Base-by-base conservation (phyloP, 1,140 invertebrate species). In the Micrasema minimum region DNA sequence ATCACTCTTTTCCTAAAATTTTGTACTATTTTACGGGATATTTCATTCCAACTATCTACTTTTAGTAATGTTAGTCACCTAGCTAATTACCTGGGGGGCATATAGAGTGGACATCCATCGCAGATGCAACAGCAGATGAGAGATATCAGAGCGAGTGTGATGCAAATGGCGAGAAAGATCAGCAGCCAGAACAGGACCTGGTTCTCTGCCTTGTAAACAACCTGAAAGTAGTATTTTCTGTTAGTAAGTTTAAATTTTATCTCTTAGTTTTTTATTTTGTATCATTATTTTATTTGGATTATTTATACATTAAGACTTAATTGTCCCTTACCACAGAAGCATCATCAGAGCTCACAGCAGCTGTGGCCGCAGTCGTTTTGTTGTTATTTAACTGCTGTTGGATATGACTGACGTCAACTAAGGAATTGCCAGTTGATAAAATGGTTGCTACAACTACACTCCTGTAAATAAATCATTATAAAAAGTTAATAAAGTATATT, bases 111-210 rank as follows among this genome's bases (percentile, higher is more conserved):
- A 82, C 93, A 95, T 72, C 90, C 89, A 74, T 90, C 88, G 78
- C 92, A 93, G 62, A 93, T 89, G 77, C 92, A 94, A 80, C 93
- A 94, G 20, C 91, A 84, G 57, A 94, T 88, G 37, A 93, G 79
- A 26, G 89, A 85, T 41, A 93, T 80, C 37, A 93, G 86, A n/a
- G 90, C 88, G 14, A 93, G 67, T 0, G 92, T 85, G 50, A 93
- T 85, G 35, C 94, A 78, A 9, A 94, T 82, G 45, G 91, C 89
- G 61, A 94, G 78, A 11, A 93, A 79, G 61, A 94, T 89, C 18
- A 94, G 80, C 14, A 93, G 75, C 92, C 92, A 94, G 72, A 91
- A 88, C 0, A 93, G 80, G 26, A 91, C 79, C 70, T 89, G 87
- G 76, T 90, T 92, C 79, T 92, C 90, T 26, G 89, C 87, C 83